A percentile compares a stretch with the other conserved stretches of the same genome.
These are phyloP conservation scores for Pseudopipra pipra DNA, from an alignment of 2,113 vertebrate species.

Conservation along the genomic window DNA sequence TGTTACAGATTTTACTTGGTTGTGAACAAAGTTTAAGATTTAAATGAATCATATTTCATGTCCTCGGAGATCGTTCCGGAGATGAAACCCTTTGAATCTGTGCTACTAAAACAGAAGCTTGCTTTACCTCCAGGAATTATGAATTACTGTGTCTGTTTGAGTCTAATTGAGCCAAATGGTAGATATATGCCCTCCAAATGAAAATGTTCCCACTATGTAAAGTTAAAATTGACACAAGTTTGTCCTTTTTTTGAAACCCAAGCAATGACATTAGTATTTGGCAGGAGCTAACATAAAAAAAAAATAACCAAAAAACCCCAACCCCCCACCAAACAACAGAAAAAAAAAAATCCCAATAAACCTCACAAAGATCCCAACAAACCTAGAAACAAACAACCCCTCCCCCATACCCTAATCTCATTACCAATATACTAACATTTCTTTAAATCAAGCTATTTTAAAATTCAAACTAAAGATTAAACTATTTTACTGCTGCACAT, in stretches of 20 bases:
- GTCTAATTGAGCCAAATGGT: constrained; percentile 43
- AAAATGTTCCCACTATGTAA: constrained; percentile 11
- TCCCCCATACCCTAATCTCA: background rate
- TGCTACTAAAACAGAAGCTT: constrained; percentile 24
- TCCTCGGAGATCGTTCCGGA: constrained; percentile 26
- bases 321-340: background rate
- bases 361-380: background rate
- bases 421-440: background rate
- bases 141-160: background rate
- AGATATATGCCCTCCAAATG: background rate
- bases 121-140: constrained; percentile 41
- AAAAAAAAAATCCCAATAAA: background rate
- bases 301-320: background rate
- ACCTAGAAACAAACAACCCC: background rate
- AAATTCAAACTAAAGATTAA: background rate
- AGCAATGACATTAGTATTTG: background rate
- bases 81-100: constrained; percentile 21
- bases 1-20: background rate
- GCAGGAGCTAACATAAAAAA: background rate
- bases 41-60: constrained; percentile 31
- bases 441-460: background rate
- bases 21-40: constrained; percentile 57
- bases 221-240: background rate
- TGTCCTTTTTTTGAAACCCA: background rate
- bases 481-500: background rate